Percentiles rank a stretch among this genome's conserved stretches.
Conservation (phyloP, 1,140 invertebrate genomes). For the Gryon sp. region DNA sequence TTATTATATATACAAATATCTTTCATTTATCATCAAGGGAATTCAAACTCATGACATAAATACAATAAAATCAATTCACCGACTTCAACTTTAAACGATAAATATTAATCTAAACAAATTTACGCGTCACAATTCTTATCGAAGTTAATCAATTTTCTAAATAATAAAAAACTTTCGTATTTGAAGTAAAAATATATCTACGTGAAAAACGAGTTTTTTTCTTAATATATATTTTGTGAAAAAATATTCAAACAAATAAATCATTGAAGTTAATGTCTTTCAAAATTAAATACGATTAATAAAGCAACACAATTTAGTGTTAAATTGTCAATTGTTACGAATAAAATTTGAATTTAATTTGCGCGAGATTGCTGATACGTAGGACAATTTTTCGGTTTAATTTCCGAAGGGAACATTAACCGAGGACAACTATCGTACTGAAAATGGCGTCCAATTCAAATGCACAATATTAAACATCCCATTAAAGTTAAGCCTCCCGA, state of each 20-base stretch:
- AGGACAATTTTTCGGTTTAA: slow-evolving; percentile 19
- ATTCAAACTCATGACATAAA: no score
- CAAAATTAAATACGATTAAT: neutral
- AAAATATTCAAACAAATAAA: no score
- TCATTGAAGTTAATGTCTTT: no score
- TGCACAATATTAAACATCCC: slow-evolving; percentile 47
- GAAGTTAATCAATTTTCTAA: no score
- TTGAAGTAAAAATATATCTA: no score
- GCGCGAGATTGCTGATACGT: neutral
- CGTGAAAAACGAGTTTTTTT: no score
- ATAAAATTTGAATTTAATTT: slow-evolving; percentile 24
- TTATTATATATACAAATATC: neutral
- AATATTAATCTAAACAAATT: no score
- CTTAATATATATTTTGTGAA: no score
- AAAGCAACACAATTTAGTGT: neutral
- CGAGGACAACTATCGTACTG: slow-evolving; percentile 25
- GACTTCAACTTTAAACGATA: no score
- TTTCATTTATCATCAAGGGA: neutral
- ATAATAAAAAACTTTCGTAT: no score
- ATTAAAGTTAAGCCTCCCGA: slow-evolving; percentile 42
- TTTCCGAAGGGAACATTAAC: slow-evolving; percentile 41
- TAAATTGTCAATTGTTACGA: neutral
- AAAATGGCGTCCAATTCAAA: slow-evolving; percentile 43
- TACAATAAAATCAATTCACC: no score
- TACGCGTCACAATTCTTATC: no score